Evolutionary conservation across 2,797 vertebrate genomes (phyloP), one percentile per base, ranked within the genome.

Genomic region (Anabas testudineus): DNA sequence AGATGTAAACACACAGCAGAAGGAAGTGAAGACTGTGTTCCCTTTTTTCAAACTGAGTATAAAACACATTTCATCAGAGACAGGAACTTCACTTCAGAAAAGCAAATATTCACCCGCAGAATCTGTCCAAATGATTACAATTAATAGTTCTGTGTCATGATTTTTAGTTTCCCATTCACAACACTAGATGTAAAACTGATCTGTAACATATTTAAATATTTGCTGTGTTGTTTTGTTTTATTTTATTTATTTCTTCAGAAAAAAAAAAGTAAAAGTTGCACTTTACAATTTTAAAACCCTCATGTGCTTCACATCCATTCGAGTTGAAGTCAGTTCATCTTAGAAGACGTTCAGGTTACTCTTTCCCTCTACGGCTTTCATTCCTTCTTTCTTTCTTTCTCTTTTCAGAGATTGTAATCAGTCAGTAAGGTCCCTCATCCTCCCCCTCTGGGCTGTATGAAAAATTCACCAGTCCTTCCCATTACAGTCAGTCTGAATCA

Each of bases 381-480:
- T 83, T 89, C 75, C 80, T 83, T 89, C 75, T 69, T 48, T 48
- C 60, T 13, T 36, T 51, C 58, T 68, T 43, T 37, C 56, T 81
- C 71, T 77, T 56, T n/a, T n/a, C n/a, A 82, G 89, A 90, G 88
- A 82, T 85, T 88, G 86, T 92, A 92, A 92, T 94, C 88, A 90
- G 82, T 81, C 93, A 92, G 91, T 49, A 85, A 90, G 90, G 90
- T 91, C 82, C 80, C 89, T 93, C 88, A 87, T 91, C 86, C 78
- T 86, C 41, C 89, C 92, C 95, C 96, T 95, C 92, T 94, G 93
- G 96, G 96, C 94, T 80, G 88, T 83, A 95, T 96, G 92, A 96
- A 97, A 96, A 95, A 97, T 97, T 96, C 95, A 96, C 95, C 93
- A 95, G 93, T 92, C 90, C 90, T 85, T 90, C 90, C 95, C 95